Evolutionary conservation across 2,797 vertebrate genomes (phyloP).

Genomic region (Typhlichthys eigenmanni): DNA sequence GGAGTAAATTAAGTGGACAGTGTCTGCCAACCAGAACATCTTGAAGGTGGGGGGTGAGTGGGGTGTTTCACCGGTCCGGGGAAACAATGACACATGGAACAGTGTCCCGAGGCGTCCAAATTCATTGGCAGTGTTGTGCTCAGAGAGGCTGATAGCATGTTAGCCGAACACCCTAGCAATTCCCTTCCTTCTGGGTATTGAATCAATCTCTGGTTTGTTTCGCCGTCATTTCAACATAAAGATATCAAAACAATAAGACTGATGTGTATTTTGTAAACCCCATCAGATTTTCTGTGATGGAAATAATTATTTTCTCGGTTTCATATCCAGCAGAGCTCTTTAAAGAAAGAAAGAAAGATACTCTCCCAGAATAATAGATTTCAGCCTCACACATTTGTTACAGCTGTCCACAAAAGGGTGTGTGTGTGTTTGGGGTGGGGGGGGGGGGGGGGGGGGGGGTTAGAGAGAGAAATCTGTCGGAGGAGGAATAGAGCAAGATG

Average conservation of each 20-base stretch:
- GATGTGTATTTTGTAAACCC: constrained; percentile 10
- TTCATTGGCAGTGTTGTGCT: constrained; percentile 32
- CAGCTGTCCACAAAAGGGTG: no score
- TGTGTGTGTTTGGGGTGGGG: not conserved
- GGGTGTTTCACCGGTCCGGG: constrained; percentile 56
- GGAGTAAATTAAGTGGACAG: constrained; percentile 67
- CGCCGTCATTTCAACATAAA: constrained; percentile 17
- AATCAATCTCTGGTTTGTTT: constrained; percentile 31
- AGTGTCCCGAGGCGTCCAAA: constrained; percentile 45
- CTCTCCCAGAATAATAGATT: no score
- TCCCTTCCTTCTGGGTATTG: constrained; percentile 20
- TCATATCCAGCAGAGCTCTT: no score
- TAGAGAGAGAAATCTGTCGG: no score
- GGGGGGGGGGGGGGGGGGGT: no score
- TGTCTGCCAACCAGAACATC: constrained; percentile 60
- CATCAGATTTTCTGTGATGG: constrained; percentile 1
- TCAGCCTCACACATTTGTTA: no score
- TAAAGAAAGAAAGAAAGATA: no score
- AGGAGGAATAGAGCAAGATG: no score
- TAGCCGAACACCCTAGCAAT: constrained; percentile 28
- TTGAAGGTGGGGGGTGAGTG: constrained; percentile 52
- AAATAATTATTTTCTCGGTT: not conserved
- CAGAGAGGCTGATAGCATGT: constrained; percentile 30
- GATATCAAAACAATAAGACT: not conserved
- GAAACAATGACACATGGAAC: constrained; percentile 53